These are phyloP conservation scores for Ophthalmolycus amberensis DNA, from an alignment of 2,113 vertebrate species.

Conservation along the genomic window DNA sequence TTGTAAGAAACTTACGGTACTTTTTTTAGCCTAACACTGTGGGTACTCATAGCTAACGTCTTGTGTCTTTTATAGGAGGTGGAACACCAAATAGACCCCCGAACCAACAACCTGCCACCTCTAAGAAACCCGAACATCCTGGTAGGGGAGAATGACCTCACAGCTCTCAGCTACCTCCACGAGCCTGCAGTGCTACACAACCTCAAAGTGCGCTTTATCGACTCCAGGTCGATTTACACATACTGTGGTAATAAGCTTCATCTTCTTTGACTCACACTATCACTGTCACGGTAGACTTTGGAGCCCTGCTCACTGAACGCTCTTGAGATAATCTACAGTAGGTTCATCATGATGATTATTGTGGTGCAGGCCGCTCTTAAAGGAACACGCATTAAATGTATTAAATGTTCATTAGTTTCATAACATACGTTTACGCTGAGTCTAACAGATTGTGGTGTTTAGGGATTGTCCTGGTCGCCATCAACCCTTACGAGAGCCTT, in stretches of 20 bases:
- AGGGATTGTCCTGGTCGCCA: slow-evolving; percentile 98
- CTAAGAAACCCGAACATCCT: slow-evolving; percentile 95
- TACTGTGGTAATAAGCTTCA: slow-evolving; percentile 91
- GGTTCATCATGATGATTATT: slow-evolving; percentile 45
- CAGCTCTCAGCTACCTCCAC: slow-evolving; percentile 95
- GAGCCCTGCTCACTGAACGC: slow-evolving; percentile 48
- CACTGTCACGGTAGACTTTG: slow-evolving; percentile 78
- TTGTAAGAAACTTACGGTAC: neutral
- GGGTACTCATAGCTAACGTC: neutral
- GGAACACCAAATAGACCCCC: slow-evolving; percentile 86
- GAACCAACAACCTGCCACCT: slow-evolving; percentile 86
- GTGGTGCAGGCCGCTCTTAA: slow-evolving; percentile 49
- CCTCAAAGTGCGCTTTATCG: slow-evolving; percentile 94
- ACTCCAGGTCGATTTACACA: slow-evolving; percentile 96
- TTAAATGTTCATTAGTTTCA: neutral
- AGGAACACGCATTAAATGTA: slow-evolving; percentile 31
- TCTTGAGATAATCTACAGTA: slow-evolving; percentile 51
- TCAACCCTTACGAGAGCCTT: slow-evolving; percentile 96
- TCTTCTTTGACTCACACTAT: slow-evolving; percentile 63
- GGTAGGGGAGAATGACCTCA: slow-evolving; percentile 97
- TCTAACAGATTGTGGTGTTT: slow-evolving; percentile 9
- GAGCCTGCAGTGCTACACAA: slow-evolving; percentile 97
- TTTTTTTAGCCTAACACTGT: neutral
- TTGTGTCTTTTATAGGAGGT: slow-evolving; percentile 82
- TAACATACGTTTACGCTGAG: neutral